Percentiles rank a stretch among this genome's conserved stretches.
Conservation (phyloP, 2,888 invertebrate genomes). For the Rambutsinella grinnellia region DNA sequence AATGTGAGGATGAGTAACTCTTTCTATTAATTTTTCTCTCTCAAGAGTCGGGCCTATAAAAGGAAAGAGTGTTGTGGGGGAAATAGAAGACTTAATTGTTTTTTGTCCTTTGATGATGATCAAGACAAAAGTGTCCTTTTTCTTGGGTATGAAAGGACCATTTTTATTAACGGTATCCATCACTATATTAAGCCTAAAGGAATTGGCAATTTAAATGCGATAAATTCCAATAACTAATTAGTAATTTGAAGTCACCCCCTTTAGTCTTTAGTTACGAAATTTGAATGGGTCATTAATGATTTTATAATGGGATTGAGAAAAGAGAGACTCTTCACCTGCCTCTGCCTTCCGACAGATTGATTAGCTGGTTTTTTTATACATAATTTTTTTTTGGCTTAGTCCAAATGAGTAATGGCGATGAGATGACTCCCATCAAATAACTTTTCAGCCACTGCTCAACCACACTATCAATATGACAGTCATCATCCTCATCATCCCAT, state of each 20-base stretch:
- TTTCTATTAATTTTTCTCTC: neutral
- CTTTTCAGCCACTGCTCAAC: neutral
- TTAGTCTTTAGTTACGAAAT: neutral
- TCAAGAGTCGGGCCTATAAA: constrained; percentile 24
- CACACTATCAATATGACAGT: constrained; percentile 2
- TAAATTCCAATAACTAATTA: constrained; percentile 39
- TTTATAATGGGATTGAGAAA: neutral
- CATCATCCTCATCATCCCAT: constrained; percentile 25
- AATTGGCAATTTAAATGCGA: constrained; percentile 9
- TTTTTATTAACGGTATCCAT: neutral
- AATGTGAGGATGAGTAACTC: neutral
- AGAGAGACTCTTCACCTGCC: neutral
- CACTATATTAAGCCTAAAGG: neutral
- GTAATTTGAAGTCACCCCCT: constrained; percentile 9
- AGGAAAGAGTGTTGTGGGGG: constrained; percentile 17
- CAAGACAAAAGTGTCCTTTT: constrained; percentile 23
- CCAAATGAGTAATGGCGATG: constrained; percentile 8
- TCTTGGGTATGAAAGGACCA: neutral
- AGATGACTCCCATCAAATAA: neutral
- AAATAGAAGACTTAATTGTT: constrained; percentile 41
- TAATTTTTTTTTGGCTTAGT: neutral
- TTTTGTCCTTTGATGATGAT: constrained; percentile 11
- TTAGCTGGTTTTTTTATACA: constrained; percentile 1
- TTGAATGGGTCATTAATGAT: neutral
- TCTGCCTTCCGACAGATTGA: constrained; percentile 45